Conservation (phyloP, 2,888 invertebrate genomes). For the Cephus nigrinus region DNA sequence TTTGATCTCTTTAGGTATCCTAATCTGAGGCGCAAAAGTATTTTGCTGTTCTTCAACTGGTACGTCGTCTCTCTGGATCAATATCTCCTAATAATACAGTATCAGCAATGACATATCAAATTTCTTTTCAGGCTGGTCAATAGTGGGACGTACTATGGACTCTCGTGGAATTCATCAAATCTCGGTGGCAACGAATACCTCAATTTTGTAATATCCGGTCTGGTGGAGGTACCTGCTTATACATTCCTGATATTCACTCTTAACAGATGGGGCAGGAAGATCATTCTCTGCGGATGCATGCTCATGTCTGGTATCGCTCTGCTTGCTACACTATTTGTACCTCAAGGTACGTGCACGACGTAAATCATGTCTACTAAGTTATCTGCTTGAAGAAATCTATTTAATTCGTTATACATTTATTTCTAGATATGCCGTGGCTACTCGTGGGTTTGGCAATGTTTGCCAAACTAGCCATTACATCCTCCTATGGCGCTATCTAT, state of each 20-base stretch:
- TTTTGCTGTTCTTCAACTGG: slow-evolving; percentile 82
- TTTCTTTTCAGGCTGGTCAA: slow-evolving; percentile 73
- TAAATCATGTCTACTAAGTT: background rate
- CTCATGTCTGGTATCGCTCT: slow-evolving; percentile 72
- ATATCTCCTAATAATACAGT: background rate
- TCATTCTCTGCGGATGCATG: slow-evolving; percentile 77
- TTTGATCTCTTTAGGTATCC: slow-evolving; percentile 74
- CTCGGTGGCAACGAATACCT: slow-evolving; percentile 78
- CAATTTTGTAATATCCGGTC: slow-evolving; percentile 80
- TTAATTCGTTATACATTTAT: background rate
- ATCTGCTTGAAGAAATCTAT: background rate
- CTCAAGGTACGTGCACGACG: slow-evolving; percentile 64
- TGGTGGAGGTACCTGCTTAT: slow-evolving; percentile 83
- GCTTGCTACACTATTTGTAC: slow-evolving; percentile 71
- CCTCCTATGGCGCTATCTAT: slow-evolving; percentile 80
- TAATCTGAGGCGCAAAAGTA: slow-evolving; percentile 73
- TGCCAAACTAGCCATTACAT: slow-evolving; percentile 79
- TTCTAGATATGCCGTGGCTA: slow-evolving; percentile 70
- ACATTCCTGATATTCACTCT: slow-evolving; percentile 74
- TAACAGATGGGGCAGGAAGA: slow-evolving; percentile 78
- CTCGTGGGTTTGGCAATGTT: slow-evolving; percentile 75
- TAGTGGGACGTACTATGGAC: slow-evolving; percentile 81
- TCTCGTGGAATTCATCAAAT: slow-evolving; percentile 80
- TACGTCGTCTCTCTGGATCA: slow-evolving; percentile 53
- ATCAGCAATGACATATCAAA: slow-evolving; percentile 69